Conservation (phyloP, 2,797 vertebrate genomes). For the Arrhamphus sclerolepis region DNA sequence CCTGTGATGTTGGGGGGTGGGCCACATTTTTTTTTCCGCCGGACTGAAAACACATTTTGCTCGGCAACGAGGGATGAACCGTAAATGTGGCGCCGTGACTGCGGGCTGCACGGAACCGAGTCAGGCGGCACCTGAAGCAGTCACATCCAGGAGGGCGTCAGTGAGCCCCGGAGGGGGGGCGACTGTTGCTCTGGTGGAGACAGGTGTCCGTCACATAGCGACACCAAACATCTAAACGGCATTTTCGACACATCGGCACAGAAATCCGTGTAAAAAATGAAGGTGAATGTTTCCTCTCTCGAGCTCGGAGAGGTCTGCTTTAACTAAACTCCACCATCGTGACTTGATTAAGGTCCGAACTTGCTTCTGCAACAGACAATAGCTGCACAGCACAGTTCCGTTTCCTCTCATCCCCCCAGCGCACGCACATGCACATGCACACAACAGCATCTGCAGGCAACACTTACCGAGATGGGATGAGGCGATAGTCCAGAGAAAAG, state of each 20-base stretch:
- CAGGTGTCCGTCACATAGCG: slow-evolving; percentile 62
- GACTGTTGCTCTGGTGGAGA: slow-evolving; percentile 65
- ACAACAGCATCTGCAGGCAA: slow-evolving; percentile 9
- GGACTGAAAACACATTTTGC: slow-evolving; percentile 45
- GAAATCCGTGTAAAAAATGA: neutral
- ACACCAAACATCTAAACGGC: neutral
- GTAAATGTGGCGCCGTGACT: neutral
- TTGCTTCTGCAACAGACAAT: slow-evolving; percentile 80
- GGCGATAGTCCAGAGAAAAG: slow-evolving; percentile 57
- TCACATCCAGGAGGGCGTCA: slow-evolving; percentile 2
- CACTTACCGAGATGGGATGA: slow-evolving; percentile 76
- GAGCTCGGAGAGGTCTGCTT: too few species aligned
- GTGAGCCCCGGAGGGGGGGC: slow-evolving; percentile 36
- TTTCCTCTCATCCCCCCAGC: neutral
- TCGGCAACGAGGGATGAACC: slow-evolving; percentile 33
- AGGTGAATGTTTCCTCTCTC: neutral
- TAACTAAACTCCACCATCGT: neutral
- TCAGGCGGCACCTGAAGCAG: neutral
- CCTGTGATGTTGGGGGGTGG: slow-evolving; percentile 53
- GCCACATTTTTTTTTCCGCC: slow-evolving; percentile 21
- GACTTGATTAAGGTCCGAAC: slow-evolving; percentile 58
- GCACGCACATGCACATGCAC: too few species aligned
- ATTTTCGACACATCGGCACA: too few species aligned
- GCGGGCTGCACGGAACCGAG: neutral
- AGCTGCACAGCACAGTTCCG: slow-evolving; percentile 52